Conservation (phyloP, 2,797 vertebrate species). For the Euphonia xanthogaster region DNA sequence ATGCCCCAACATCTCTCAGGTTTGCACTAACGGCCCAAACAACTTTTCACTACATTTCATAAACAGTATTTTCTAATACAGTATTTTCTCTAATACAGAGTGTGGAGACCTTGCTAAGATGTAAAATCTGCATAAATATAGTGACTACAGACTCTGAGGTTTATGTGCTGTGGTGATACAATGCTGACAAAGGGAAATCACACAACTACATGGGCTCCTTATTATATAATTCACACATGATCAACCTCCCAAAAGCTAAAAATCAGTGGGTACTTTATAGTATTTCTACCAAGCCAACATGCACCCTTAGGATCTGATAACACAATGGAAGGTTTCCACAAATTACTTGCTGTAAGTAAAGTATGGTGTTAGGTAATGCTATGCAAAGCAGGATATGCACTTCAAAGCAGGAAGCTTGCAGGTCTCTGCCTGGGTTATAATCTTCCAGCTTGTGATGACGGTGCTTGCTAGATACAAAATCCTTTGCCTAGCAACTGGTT, state of each 20-base stretch:
- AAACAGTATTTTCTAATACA: background rate
- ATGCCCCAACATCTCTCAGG: background rate
- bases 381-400: background rate
- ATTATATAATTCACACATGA: background rate
- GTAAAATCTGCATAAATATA: background rate
- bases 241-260: background rate
- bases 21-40: background rate
- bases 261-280: background rate
- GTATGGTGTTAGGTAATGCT: background rate
- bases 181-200: background rate
- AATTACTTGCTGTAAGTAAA: background rate
- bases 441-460: accelerated
- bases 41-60: background rate
- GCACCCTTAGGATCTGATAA: background rate
- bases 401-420: background rate
- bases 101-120: background rate
- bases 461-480: background rate
- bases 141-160: background rate
- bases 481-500: background rate
- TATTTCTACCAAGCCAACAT: background rate
- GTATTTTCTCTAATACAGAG: background rate
- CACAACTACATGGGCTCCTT: accelerated
- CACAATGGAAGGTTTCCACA: background rate
- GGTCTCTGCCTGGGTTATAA: background rate
- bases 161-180: background rate